These are phyloP conservation scores for Cerastis leucographa DNA, from an alignment of 2,888 invertebrate genomes.

Conservation along the genomic window DNA sequence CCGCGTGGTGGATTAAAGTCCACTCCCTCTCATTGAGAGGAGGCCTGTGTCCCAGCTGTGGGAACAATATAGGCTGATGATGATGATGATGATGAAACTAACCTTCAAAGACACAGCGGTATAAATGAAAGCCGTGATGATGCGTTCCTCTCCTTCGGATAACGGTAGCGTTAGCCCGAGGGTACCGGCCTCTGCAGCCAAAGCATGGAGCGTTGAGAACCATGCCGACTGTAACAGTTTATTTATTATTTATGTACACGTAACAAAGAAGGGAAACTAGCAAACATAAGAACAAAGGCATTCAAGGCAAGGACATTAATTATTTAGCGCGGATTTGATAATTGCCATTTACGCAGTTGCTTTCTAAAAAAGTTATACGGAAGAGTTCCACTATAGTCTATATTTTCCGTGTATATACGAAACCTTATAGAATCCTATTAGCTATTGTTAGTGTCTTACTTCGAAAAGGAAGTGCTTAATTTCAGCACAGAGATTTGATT, in stretches of 20 bases:
- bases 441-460: background rate
- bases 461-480: background rate
- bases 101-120: slow-evolving; percentile 81
- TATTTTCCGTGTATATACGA: background rate
- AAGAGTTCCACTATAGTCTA: no score
- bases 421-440: background rate
- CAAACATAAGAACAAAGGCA: no score
- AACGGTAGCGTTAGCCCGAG: slow-evolving; percentile 82
- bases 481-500: background rate
- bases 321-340: no score
- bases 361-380: no score
- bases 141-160: slow-evolving; percentile 77
- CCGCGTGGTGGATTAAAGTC: no score
- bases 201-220: slow-evolving; percentile 81
- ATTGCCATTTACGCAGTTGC: no score
- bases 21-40: no score
- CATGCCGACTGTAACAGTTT: slow-evolving; percentile 75
- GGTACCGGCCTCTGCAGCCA: slow-evolving; percentile 84
- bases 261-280: no score
- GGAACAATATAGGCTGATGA: no score
- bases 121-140: slow-evolving; percentile 78
- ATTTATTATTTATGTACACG: background rate
- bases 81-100: no score
- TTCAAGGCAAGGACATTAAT: no score
- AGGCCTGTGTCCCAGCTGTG: no score